Evolutionary conservation across 1,140 invertebrate species (phyloP).

Genomic region (Sitophilus oryzae): DNA sequence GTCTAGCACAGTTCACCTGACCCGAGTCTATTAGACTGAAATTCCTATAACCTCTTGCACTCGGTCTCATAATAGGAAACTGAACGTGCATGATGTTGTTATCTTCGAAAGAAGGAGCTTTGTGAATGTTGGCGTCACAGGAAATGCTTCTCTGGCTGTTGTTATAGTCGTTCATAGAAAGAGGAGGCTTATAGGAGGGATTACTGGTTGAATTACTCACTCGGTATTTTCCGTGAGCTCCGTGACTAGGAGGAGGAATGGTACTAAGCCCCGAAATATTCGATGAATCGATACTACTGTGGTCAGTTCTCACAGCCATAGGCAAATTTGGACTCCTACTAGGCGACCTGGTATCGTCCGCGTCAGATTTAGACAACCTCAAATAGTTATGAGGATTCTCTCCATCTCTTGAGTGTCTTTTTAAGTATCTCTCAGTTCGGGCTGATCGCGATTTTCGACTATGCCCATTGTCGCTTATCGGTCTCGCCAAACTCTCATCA

Average conservation of each 20-base stretch:
- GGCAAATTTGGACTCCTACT: slow-evolving; percentile 32
- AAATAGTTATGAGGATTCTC: slow-evolving; percentile 45
- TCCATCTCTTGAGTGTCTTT: slow-evolving; percentile 64
- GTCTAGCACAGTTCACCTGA: slow-evolving; percentile 22
- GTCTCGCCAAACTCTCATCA: slow-evolving; percentile 56
- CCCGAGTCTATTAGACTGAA: slow-evolving; percentile 33
- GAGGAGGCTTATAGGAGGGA: slow-evolving; percentile 35
- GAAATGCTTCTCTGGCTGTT: slow-evolving; percentile 38
- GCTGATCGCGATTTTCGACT: slow-evolving; percentile 55
- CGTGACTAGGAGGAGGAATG: slow-evolving; percentile 42
- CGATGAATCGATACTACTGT: slow-evolving; percentile 20
- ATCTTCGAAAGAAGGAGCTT: slow-evolving; percentile 30
- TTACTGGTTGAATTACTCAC: slow-evolving; percentile 38
- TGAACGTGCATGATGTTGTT: slow-evolving; percentile 34
- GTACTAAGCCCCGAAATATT: slow-evolving; percentile 36
- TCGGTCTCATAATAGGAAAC: slow-evolving; percentile 35
- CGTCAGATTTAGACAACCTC: slow-evolving; percentile 39
- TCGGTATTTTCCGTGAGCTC: slow-evolving; percentile 29
- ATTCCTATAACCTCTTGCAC: slow-evolving; percentile 30
- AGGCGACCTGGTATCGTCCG: slow-evolving; percentile 32
- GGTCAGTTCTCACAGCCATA: slow-evolving; percentile 16
- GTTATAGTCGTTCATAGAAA: slow-evolving; percentile 38
- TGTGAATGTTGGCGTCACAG: slow-evolving; percentile 40
- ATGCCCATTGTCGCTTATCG: slow-evolving; percentile 50
- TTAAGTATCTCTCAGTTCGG: slow-evolving; percentile 71